Percentiles rank a stretch among this genome's conserved stretches.
Conservation (phyloP, 2,797 vertebrate genomes). For the Catamblyrhynchus diadema region DNA sequence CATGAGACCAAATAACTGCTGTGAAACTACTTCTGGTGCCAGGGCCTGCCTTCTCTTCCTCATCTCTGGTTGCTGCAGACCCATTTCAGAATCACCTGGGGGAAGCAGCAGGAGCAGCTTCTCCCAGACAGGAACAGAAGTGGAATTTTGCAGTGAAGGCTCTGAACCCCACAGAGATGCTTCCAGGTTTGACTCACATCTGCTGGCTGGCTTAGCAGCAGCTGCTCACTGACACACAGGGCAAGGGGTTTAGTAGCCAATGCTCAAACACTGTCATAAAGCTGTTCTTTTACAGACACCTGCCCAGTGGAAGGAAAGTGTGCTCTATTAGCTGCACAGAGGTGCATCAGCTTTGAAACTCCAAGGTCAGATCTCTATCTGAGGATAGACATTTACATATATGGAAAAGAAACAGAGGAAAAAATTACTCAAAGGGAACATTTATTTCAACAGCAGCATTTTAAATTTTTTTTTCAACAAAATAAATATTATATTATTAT, state of each 20-base stretch:
- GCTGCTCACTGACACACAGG: background rate
- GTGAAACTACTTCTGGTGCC: background rate
- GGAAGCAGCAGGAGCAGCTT: background rate
- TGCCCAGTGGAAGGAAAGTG: background rate
- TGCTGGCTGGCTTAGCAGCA: background rate
- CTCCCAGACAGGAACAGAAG: background rate
- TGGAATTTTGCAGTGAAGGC: background rate
- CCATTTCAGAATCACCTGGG: background rate
- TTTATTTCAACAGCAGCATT: background rate
- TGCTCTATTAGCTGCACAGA: background rate
- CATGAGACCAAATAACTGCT: background rate
- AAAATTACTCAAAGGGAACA: accelerated
- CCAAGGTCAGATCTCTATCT: background rate
- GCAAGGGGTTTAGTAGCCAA: background rate
- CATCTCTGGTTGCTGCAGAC: background rate
- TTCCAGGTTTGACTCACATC: background rate
- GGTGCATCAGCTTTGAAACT: background rate
- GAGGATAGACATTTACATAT: background rate
- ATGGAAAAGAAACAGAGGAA: background rate
- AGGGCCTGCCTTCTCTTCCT: background rate
- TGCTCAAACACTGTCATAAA: background rate
- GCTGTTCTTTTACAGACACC: background rate
- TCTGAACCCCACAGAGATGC: background rate
- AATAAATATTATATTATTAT: background rate
- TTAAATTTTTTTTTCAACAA: background rate